Conservation (phyloP, 2,797 vertebrate species). For the Furcifer pardalis region DNA sequence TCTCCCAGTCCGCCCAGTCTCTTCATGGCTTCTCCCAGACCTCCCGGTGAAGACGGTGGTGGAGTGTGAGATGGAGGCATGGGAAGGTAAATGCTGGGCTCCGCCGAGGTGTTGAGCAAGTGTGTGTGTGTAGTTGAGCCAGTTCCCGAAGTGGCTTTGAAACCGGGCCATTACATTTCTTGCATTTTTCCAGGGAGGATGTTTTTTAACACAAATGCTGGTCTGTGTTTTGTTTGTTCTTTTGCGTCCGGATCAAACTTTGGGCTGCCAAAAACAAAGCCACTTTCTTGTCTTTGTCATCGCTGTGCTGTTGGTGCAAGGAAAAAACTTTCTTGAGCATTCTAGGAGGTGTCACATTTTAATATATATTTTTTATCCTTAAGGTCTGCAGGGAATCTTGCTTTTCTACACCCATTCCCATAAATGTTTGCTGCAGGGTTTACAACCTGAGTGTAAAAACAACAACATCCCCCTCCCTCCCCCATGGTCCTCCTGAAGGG, state of each 20-base stretch:
- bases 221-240: neutral
- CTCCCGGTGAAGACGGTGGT: constrained; percentile 70
- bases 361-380: neutral
- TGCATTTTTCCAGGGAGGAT: too few species aligned
- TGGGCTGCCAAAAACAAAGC: too few species aligned
- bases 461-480: constrained; percentile 26
- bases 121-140: too few species aligned
- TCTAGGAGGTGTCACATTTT: neutral
- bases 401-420: neutral
- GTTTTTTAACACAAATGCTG: too few species aligned
- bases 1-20: constrained; percentile 27
- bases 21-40: constrained; percentile 83
- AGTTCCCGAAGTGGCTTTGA: too few species aligned
- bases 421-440: neutral
- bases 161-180: too few species aligned
- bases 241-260: too few species aligned
- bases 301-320: neutral
- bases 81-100: constrained; percentile 85
- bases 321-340: neutral
- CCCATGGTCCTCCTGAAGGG: constrained; percentile 26
- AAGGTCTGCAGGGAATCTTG: neutral
- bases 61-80: constrained; percentile 95
- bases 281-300: too few species aligned
- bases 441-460: neutral
- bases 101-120: too few species aligned